Percentiles rank a stretch among this genome's conserved stretches.
Evolutionary conservation across 1,140 invertebrate genomes (phyloP).

Genomic region (Lordiphosa collinella): DNA sequence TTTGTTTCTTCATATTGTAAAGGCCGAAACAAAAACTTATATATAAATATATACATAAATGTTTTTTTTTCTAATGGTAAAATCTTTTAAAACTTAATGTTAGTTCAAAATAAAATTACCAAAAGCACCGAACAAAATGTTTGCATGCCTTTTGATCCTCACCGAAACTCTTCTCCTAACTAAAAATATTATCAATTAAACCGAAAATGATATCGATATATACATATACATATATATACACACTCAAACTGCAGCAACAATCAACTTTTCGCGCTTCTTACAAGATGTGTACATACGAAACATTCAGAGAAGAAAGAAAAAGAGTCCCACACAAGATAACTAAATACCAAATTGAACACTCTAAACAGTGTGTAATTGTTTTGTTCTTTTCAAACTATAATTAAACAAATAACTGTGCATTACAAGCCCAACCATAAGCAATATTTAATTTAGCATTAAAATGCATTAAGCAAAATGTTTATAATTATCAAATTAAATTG

Average conservation of each 20-base stretch:
- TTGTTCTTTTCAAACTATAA: neutral
- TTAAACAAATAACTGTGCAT: slow-evolving; percentile 20
- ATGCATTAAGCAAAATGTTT: slow-evolving; percentile 38
- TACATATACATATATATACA: slow-evolving; percentile 28
- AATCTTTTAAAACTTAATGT: slow-evolving; percentile 3
- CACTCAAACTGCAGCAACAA: slow-evolving; percentile 56
- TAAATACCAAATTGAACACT: neutral
- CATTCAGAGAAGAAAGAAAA: neutral
- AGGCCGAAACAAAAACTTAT: neutral
- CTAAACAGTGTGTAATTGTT: neutral
- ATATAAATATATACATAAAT: slow-evolving; percentile 19
- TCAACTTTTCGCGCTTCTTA: slow-evolving; percentile 69
- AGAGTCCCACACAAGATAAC: slow-evolving; percentile 1
- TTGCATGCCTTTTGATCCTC: slow-evolving; percentile 53
- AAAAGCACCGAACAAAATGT: slow-evolving; percentile 16
- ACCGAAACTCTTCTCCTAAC: slow-evolving; percentile 10
- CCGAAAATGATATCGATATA: slow-evolving; percentile 29
- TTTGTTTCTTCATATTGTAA: too few relatives aligned
- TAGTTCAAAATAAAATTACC: slow-evolving; percentile 10
- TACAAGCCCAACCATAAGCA: slow-evolving; percentile 51
- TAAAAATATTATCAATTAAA: slow-evolving; percentile 4
- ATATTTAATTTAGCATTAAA: slow-evolving; percentile 58
- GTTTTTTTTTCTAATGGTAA: neutral
- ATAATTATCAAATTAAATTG: slow-evolving; percentile 30
- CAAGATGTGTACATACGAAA: slow-evolving; percentile 42